Evolutionary conservation across 2,888 invertebrate genomes (phyloP).

Genomic region (Notocelia uddmanniana): DNA sequence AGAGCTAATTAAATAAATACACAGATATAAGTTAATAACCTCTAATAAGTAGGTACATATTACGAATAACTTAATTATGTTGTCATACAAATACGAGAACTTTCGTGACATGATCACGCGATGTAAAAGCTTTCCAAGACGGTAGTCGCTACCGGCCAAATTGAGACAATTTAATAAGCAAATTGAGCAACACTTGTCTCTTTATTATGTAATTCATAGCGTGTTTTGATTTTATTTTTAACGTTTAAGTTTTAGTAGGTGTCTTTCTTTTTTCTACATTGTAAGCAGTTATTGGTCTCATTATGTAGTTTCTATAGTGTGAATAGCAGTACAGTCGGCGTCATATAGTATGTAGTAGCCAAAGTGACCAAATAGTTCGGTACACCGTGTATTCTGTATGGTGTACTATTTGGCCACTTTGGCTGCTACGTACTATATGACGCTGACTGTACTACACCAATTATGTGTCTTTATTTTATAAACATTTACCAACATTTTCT

Average conservation of each 20-base stretch:
- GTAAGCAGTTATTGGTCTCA: too few species aligned
- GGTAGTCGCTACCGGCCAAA: conserved; percentile 24
- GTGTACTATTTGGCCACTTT: too few species aligned
- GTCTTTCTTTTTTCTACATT: background rate
- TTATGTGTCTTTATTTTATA: background rate
- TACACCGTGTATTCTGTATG: too few species aligned
- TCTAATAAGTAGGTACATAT: background rate
- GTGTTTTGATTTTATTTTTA: background rate
- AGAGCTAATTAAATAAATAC: too few species aligned
- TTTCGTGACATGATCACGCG: background rate
- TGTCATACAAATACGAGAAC: background rate
- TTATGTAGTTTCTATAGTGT: too few species aligned
- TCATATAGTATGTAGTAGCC: too few species aligned
- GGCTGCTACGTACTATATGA: too few species aligned
- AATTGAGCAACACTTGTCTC: conserved; percentile 33
- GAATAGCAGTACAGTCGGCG: too few species aligned
- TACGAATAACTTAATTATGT: background rate
- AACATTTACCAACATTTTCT: background rate
- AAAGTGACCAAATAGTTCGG: too few species aligned
- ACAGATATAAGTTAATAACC: too few species aligned
- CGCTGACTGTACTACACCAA: background rate
- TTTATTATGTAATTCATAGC: conserved; percentile 25
- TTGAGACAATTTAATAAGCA: conserved; percentile 37
- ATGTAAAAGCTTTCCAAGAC: conserved; percentile 13
- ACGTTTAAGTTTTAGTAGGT: conserved; percentile 18